A percentile compares a stretch with the other conserved stretches of the same genome.
These are phyloP conservation scores for Boloria selene DNA, from an alignment of 2,888 invertebrate species.

Conservation along the genomic window DNA sequence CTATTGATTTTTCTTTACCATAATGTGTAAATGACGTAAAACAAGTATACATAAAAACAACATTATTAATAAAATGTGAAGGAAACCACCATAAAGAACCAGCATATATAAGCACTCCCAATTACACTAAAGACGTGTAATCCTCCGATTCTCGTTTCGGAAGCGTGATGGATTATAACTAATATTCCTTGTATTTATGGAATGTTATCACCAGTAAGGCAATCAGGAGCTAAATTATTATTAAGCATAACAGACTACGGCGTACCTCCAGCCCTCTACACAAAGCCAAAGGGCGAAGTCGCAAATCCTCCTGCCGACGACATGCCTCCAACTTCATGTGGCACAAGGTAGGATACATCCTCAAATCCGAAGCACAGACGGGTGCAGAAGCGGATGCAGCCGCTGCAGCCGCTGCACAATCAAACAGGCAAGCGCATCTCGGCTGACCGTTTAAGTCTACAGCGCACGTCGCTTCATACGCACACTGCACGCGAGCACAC, in stretches of 20 bases:
- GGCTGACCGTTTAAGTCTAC: conserved; percentile 85
- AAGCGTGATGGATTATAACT: no score
- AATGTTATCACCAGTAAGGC: no score
- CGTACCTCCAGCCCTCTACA: conserved; percentile 89
- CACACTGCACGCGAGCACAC: conserved; percentile 91
- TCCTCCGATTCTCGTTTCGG: no score
- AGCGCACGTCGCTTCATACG: conserved; percentile 92
- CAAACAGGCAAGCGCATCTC: conserved; percentile 89
- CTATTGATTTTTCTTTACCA: no score
- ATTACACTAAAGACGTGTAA: no score
- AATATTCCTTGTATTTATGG: no score
- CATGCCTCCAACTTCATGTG: conserved; percentile 94
- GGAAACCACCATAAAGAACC: no score
- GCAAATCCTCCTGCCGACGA: conserved; percentile 89
- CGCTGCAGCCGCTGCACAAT: conserved; percentile 84
- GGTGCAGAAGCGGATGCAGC: conserved; percentile 73
- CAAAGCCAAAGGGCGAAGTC: conserved; percentile 88
- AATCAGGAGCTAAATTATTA: no score
- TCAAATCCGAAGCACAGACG: conserved; percentile 92
- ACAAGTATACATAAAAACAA: no score
- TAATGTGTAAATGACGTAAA: no score
- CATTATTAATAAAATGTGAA: no score
- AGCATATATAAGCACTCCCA: no score
- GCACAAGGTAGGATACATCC: conserved; percentile 90
- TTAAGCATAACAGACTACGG: neutral